Evolutionary conservation across 2,888 invertebrate species (phyloP), one percentile per base, ranked within the genome.

Genomic region (Megastigmus dorsalis): DNA sequence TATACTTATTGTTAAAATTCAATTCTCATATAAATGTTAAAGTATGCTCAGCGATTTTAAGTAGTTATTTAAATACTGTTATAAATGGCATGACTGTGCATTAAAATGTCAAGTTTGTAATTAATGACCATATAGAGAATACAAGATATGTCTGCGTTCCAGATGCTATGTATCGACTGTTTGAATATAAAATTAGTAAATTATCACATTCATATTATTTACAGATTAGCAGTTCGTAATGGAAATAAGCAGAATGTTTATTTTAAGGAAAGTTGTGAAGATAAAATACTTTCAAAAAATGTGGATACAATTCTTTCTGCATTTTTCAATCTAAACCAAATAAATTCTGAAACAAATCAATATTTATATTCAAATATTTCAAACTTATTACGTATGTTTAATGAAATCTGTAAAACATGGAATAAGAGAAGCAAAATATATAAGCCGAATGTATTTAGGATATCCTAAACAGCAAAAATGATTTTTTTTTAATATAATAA

Each of bases 161-260:
- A 45, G 79, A 81, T 74, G 78, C 78, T 50, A 59, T 77, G 59
- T 77, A 78, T 74, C 67, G 80, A 59, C 73, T 80, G 33, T 74
- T 69, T 59, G 77, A 79, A 73, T 78, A 67, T 63, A 59, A 70
- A 55, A 74, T 81, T 75, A 77, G 77, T 63, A 75, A 78, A 76
- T 65, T 74, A 55, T 71, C n/a, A n/a, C n/a, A n/a, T 72, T 1
- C 75, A 79, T 59, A 62, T 76, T 15, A 65, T 80, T 60, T 55
- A 76, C 69, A 73, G 79, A 65, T 77, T 81, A 75, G 72, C 78
- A 65, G 78, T 80, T 77, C 79, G 80, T 76, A 69, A 80, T 52
- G 75, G 77, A 72, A 69, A 79, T 70, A 66, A 79, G 76, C 79
- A 82, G 78, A 75, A 75, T 43, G 76, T 80, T 60, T 72, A 60